Evolutionary conservation across 2,113 vertebrate species (phyloP).

Genomic region (Gobio gobio): DNA sequence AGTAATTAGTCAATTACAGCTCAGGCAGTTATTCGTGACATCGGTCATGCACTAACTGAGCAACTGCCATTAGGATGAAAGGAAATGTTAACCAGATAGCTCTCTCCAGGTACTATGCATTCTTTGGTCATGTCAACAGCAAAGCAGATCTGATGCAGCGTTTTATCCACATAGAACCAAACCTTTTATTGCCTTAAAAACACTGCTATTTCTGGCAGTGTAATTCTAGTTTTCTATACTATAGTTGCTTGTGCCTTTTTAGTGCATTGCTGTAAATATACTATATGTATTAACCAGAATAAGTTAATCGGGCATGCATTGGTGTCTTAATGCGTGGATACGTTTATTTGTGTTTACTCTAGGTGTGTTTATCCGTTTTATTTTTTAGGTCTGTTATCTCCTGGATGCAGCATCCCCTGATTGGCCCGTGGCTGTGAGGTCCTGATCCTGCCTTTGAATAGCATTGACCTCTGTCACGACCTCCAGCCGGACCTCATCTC

Average conservation of each 20-base stretch:
- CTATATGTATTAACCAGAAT: not conserved
- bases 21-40: not conserved
- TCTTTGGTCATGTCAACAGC: not conserved
- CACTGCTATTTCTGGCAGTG: not conserved
- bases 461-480: conserved; percentile 73
- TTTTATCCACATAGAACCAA: not conserved
- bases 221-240: not conserved
- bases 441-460: conserved; percentile 65
- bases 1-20: not conserved
- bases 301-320: not conserved
- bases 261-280: not conserved
- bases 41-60: conserved; percentile 2
- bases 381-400: conserved; percentile 50
- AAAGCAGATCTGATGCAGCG: not conserved
- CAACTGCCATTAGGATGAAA: conserved; percentile 9
- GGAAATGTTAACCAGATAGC: not conserved
- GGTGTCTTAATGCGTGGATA: not conserved
- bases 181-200: not conserved
- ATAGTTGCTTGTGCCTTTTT: not conserved
- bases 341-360: conserved; percentile 9
- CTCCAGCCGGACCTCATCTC: conserved; percentile 57
- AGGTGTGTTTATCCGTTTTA: not conserved
- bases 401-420: conserved; percentile 27
- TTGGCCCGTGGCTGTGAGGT: conserved; percentile 27
- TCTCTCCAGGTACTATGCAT: not conserved